These are phyloP conservation scores for Archips xylosteana DNA, from an alignment of 2,888 invertebrate species.

Conservation along the genomic window DNA sequence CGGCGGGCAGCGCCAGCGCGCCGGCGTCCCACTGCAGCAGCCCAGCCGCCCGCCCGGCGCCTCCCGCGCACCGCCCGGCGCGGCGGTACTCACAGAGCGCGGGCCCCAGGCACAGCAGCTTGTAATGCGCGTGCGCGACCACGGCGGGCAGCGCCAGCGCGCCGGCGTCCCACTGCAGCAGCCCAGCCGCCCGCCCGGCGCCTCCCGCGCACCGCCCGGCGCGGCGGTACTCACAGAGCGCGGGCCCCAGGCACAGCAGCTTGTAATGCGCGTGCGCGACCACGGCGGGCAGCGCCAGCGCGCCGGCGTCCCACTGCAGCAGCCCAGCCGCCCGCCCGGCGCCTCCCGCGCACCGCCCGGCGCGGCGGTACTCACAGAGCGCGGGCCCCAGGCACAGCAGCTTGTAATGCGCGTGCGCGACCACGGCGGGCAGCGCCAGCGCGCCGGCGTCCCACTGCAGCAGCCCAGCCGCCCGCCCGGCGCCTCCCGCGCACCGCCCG, in stretches of 20 bases:
- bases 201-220: constrained; percentile 75
- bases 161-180: constrained; percentile 91
- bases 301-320: constrained; percentile 91
- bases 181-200: constrained; percentile 86
- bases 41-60: no score
- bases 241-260: constrained; percentile 77
- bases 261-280: constrained; percentile 83
- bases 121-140: constrained; percentile 82
- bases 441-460: constrained; percentile 91
- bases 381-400: constrained; percentile 78
- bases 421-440: constrained; percentile 90
- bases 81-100: constrained; percentile 71
- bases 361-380: constrained; percentile 67
- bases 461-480: constrained; percentile 87
- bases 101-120: constrained; percentile 77
- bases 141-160: constrained; percentile 90
- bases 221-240: constrained; percentile 69
- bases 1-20: no score
- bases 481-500: constrained; percentile 75
- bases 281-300: constrained; percentile 89
- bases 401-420: constrained; percentile 81
- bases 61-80: constrained; percentile 62
- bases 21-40: no score
- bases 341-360: constrained; percentile 75
- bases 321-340: constrained; percentile 87